Percentiles rank a stretch among this genome's conserved stretches.
These are phyloP conservation scores for Apamea epomidion DNA, from an alignment of 2,888 invertebrate species.

Conservation along the genomic window DNA sequence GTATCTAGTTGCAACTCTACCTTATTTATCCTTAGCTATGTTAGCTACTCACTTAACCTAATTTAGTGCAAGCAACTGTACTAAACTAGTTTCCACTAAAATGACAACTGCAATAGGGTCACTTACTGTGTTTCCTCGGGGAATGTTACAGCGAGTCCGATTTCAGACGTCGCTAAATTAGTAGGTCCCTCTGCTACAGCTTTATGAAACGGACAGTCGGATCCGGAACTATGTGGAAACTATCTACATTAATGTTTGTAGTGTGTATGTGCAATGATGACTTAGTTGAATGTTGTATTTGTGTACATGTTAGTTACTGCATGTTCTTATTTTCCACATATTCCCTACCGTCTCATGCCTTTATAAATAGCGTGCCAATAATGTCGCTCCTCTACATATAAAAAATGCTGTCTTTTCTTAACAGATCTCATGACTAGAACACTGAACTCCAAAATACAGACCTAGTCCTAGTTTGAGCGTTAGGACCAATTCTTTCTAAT, in stretches of 20 bases:
- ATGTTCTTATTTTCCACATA: no score
- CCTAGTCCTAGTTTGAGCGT: not conserved
- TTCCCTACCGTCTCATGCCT: no score
- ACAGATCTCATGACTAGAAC: not conserved
- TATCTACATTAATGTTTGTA: conserved; percentile 6
- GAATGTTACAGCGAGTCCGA: conserved; percentile 63
- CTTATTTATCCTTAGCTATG: not conserved
- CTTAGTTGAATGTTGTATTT: not conserved
- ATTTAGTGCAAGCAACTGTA: conserved; percentile 35
- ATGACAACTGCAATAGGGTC: conserved; percentile 66
- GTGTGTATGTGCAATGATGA: not conserved
- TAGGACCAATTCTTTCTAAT: not conserved
- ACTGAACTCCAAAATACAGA: not conserved
- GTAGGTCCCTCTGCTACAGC: conserved; percentile 37
- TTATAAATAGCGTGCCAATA: no score
- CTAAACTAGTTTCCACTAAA: conserved; percentile 55
- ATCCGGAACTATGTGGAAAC: conserved; percentile 22
- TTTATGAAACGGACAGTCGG: conserved; percentile 28
- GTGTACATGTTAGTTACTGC: no score
- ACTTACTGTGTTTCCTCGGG: conserved; percentile 72
- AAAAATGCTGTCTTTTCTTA: no score
- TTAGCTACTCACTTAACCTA: conserved; percentile 39
- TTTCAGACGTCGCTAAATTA: conserved; percentile 57
- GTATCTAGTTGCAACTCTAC: not conserved
- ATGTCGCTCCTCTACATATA: no score